These are phyloP conservation scores for Psettodes erumei DNA, from an alignment of 2,113 vertebrate species.

Conservation along the genomic window DNA sequence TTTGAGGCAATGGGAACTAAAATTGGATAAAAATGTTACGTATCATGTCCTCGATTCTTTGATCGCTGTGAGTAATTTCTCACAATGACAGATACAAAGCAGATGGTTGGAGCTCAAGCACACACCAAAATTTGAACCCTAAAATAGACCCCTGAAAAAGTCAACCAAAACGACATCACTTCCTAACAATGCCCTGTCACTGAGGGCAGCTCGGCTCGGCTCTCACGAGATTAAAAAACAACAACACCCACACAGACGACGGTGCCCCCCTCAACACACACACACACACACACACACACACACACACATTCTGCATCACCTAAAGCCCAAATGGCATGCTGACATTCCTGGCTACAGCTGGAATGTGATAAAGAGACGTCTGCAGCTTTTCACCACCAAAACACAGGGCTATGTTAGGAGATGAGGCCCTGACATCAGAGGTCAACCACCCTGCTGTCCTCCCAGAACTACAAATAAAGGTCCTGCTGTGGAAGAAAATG, in stretches of 20 bases:
- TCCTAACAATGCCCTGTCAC: background rate
- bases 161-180: conserved; percentile 1
- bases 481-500: background rate
- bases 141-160: background rate
- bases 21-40: background rate
- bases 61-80: background rate
- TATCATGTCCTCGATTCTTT: background rate
- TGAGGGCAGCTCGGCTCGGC: background rate
- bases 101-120: background rate
- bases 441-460: conserved; percentile 33
- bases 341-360: conserved; percentile 29
- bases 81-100: background rate
- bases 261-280: background rate
- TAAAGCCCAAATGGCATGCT: conserved; percentile 5
- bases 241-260: background rate
- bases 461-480: conserved; percentile 12
- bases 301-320: conserved; percentile 1
- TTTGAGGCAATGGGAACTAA: background rate
- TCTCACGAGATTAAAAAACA: background rate
- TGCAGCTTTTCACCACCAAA: conserved; percentile 28
- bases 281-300: background rate
- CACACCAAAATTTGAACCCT: background rate
- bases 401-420: background rate
- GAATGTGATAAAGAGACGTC: conserved; percentile 31
- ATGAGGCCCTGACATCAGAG: conserved; percentile 16